Evolutionary conservation across 2,888 invertebrate genomes (phyloP).

Genomic region (Polydrusus pterygomalis): DNA sequence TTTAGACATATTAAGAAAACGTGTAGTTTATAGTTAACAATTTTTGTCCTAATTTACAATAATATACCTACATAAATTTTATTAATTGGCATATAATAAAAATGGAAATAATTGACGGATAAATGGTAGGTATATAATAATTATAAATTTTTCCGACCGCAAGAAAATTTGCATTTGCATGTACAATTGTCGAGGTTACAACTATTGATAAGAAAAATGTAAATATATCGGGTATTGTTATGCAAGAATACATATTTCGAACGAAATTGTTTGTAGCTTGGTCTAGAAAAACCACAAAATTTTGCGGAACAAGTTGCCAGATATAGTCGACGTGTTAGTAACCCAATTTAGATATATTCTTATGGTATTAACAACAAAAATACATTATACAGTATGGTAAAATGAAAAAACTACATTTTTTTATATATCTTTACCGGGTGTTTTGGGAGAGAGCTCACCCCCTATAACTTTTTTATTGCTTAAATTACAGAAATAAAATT

Average conservation of each 20-base stretch:
- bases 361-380: too few species aligned
- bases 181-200: neutral
- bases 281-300: neutral
- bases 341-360: neutral
- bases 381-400: too few species aligned
- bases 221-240: neutral
- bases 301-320: neutral
- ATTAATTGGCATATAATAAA: conserved; percentile 6
- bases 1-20: conserved; percentile 5
- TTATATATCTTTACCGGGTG: too few species aligned
- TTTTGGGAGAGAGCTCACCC: too few species aligned
- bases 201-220: neutral
- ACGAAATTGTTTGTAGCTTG: neutral
- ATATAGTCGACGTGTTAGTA: neutral
- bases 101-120: conserved; percentile 3
- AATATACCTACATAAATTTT: conserved; percentile 13
- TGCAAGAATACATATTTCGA: neutral
- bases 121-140: conserved; percentile 20
- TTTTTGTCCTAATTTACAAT: conserved; percentile 37
- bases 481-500: too few species aligned
- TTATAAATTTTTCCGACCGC: neutral
- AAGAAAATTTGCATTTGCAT: neutral
- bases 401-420: too few species aligned
- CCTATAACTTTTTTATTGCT: too few species aligned
- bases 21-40: conserved; percentile 31